Evolutionary conservation across 2,888 invertebrate species (phyloP).

Genomic region (Thera britannica): DNA sequence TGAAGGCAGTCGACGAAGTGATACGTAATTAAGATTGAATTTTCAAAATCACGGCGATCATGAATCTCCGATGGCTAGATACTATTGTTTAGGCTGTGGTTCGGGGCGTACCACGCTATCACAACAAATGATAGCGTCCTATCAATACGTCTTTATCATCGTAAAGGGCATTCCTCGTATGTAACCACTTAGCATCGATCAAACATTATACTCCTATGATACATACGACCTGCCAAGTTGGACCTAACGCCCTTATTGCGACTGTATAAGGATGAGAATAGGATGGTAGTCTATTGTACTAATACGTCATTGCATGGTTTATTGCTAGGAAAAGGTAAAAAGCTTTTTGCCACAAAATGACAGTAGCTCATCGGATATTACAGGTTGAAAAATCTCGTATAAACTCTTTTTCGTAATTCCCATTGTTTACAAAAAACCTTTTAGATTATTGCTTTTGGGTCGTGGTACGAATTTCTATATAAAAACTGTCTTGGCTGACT

Average conservation of each 20-base stretch:
- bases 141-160: neutral
- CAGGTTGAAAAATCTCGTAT: neutral
- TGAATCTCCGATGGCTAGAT: too few species aligned
- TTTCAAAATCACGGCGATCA: too few species aligned
- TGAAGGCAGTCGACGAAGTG: too few species aligned
- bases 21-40: too few species aligned
- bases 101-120: neutral
- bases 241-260: conserved; percentile 1
- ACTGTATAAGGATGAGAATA: conserved; percentile 7
- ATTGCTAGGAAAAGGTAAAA: too few species aligned
- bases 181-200: conserved; percentile 21
- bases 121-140: neutral
- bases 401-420: too few species aligned
- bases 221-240: conserved; percentile 8
- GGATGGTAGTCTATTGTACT: neutral
- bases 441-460: too few species aligned
- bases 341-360: conserved; percentile 17
- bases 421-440: too few species aligned
- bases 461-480: too few species aligned
- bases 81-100: too few species aligned
- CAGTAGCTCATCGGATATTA: neutral
- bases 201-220: conserved; percentile 13
- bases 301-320: conserved; percentile 20
- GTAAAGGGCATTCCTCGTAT: conserved; percentile 15
- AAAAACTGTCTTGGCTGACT: too few species aligned